phyloP scores from a whole-genome alignment of 2,797 vertebrate genomes.

The Hydrolagus colliei region DNA sequence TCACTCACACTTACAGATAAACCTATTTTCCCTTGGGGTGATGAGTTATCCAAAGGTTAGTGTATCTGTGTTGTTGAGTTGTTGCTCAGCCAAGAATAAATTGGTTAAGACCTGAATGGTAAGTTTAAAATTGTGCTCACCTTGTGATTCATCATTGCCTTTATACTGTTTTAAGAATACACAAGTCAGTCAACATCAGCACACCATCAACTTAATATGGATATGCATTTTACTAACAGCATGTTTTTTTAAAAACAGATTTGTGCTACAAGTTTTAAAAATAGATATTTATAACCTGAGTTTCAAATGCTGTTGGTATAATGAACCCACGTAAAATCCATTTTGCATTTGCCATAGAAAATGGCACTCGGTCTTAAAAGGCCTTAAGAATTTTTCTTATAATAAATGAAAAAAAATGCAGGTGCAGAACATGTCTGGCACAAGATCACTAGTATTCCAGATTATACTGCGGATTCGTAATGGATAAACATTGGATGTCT shows the following conservation, averaged over 20 bases:
- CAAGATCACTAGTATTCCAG: too few relatives aligned
- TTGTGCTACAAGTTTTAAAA: not conserved
- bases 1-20: too few relatives aligned
- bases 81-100: not conserved
- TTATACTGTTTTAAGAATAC: not conserved
- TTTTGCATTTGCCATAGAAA: not conserved
- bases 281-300: not conserved
- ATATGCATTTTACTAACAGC: not conserved
- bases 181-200: not conserved
- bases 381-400: too few relatives aligned
- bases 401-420: too few relatives aligned
- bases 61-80: not conserved
- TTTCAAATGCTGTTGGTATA: not conserved
- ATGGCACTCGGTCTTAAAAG: not conserved
- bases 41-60: too few relatives aligned
- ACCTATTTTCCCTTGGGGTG: too few relatives aligned
- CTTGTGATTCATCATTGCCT: not conserved
- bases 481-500: too few relatives aligned
- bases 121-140: not conserved
- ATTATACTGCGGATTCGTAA: too few relatives aligned
- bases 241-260: not conserved
- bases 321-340: too few relatives aligned
- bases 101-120: not conserved
- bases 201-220: not conserved
- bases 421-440: too few relatives aligned